Conservation (phyloP, 2,797 vertebrate genomes). For the Pseudocheirus occidentalis region DNA sequence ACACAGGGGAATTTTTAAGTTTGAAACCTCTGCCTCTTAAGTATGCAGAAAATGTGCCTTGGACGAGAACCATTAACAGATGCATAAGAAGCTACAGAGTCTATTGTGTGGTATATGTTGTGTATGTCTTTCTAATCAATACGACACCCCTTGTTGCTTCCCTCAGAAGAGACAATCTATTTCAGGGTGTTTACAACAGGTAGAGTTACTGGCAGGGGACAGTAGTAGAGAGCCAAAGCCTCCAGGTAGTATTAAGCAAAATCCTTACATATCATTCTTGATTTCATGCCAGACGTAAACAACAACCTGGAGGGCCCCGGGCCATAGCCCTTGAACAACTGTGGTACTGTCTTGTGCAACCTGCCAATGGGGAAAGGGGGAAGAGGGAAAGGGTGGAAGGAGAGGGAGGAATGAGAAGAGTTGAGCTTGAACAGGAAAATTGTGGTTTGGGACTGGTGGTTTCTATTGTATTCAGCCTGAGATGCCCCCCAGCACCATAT, state of each 20-base stretch:
- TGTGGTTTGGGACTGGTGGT: constrained; percentile 19
- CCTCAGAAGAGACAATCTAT: background rate
- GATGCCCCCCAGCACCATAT: background rate
- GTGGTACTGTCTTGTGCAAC: constrained; percentile 61
- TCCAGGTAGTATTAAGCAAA: constrained; percentile 56
- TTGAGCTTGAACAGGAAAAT: background rate
- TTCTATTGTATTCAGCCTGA: background rate
- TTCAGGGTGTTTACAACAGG: constrained; percentile 14
- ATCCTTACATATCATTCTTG: constrained; percentile 63
- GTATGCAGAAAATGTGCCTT: background rate
- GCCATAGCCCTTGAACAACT: constrained; percentile 52
- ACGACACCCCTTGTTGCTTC: background rate
- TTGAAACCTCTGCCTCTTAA: constrained; percentile 9
- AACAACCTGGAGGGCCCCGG: constrained; percentile 49
- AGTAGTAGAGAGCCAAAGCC: constrained; percentile 44
- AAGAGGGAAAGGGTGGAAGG: background rate
- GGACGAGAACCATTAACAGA: constrained; percentile 6
- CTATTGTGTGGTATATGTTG: background rate
- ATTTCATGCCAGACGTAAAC: constrained; percentile 57
- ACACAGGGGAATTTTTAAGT: background rate
- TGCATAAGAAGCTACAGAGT: constrained; percentile 39
- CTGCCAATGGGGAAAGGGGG: constrained; percentile 36
- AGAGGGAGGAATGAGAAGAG: background rate
- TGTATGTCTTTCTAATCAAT: constrained; percentile 28
- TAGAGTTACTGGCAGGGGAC: constrained; percentile 40